Evolutionary conservation across 1,140 invertebrate genomes (phyloP).

Genomic region (Nomia melanderi): DNA sequence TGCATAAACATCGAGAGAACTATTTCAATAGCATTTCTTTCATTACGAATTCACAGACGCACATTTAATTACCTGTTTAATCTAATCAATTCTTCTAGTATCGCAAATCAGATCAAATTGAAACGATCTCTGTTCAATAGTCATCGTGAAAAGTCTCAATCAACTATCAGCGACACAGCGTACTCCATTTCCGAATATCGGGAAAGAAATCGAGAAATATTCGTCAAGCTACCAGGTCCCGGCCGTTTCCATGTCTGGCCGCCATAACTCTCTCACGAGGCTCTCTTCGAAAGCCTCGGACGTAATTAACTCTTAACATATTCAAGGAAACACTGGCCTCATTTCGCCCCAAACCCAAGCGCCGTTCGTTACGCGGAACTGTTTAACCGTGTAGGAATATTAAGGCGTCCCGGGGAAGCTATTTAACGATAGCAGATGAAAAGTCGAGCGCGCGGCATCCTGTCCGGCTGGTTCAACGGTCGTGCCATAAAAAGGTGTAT

Average conservation of each 20-base stretch:
- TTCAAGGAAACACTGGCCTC: slow-evolving; percentile 36
- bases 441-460: slow-evolving; percentile 53
- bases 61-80: no score
- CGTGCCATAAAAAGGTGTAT: slow-evolving; percentile 53
- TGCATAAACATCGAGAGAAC: no score
- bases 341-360: slow-evolving; percentile 22
- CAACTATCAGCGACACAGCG: no score
- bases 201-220: no score
- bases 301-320: slow-evolving; percentile 39
- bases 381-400: slow-evolving; percentile 33
- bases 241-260: not conserved
- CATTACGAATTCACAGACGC: no score
- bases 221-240: no score
- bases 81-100: no score
- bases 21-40: no score
- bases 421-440: slow-evolving; percentile 46
- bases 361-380: not conserved
- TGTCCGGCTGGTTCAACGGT: slow-evolving; percentile 71
- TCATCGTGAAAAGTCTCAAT: no score
- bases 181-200: no score
- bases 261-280: slow-evolving; percentile 3
- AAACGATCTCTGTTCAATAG: no score
- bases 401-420: slow-evolving; percentile 19
- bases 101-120: no score
- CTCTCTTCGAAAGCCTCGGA: not conserved